Conservation (phyloP, 2,888 invertebrate genomes). For the Odontomyia ornata region DNA sequence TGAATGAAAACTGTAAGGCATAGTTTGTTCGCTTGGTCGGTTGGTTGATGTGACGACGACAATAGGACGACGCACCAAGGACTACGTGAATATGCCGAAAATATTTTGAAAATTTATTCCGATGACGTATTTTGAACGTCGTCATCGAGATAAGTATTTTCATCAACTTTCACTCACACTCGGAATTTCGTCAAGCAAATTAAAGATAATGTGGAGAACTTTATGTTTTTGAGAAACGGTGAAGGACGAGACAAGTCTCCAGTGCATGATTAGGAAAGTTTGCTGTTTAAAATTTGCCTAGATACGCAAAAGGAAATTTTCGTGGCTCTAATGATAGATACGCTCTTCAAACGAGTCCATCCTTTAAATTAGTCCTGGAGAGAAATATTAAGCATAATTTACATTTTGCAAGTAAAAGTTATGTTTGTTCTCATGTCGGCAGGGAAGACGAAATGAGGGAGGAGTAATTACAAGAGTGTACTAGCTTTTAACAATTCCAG, state of each 20-base stretch:
- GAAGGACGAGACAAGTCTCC: neutral
- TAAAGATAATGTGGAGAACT: too few relatives aligned
- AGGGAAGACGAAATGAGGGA: neutral
- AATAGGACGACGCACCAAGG: too few relatives aligned
- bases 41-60: too few relatives aligned
- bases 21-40: too few relatives aligned
- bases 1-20: too few relatives aligned
- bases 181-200: too few relatives aligned
- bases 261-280: slow-evolving; percentile 30
- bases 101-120: slow-evolving; percentile 6
- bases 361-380: neutral
- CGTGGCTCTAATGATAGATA: slow-evolving; percentile 28
- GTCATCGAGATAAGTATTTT: neutral
- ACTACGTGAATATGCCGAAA: too few relatives aligned
- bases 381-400: slow-evolving; percentile 22
- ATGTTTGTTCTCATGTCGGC: neutral
- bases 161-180: too few relatives aligned
- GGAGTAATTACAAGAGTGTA: slow-evolving; percentile 27
- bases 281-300: slow-evolving; percentile 1
- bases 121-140: neutral
- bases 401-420: slow-evolving; percentile 13
- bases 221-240: neutral
- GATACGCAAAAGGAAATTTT: slow-evolving; percentile 10
- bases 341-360: neutral
- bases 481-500: neutral